Evolutionary conservation across 2,888 invertebrate species (phyloP).

Genomic region (Idaea dimidiata): DNA sequence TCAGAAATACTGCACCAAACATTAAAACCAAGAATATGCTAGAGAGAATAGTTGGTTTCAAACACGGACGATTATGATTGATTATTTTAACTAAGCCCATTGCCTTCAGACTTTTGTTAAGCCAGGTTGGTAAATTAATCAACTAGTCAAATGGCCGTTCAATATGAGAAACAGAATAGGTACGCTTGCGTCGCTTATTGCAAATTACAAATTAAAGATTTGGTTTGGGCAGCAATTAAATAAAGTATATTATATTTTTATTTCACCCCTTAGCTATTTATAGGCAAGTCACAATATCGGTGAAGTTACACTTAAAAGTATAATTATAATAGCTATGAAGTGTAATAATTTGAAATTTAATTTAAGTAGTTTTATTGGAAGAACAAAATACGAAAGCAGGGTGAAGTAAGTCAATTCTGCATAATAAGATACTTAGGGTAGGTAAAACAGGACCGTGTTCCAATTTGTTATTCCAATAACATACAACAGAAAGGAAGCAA

Average conservation of each 20-base stretch:
- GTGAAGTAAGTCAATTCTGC: background rate
- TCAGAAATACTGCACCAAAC: conserved; percentile 79
- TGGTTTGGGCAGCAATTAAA: conserved; percentile 53
- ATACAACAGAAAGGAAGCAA: background rate
- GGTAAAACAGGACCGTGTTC: background rate
- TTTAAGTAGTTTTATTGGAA: background rate
- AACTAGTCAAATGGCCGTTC: conserved; percentile 47
- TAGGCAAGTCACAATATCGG: conserved; percentile 11
- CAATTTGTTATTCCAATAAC: background rate
- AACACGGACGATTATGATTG: conserved; percentile 49
- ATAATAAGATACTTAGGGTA: background rate
- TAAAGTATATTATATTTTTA: conserved; percentile 18
- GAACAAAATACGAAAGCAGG: background rate
- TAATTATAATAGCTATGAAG: conserved; percentile 26
- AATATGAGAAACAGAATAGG: conserved; percentile 36
- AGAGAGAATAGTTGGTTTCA: conserved; percentile 59
- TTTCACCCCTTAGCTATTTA: conserved; percentile 41
- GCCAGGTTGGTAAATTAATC: conserved; percentile 42
- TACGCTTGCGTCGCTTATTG: conserved; percentile 34
- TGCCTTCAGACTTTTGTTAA: conserved; percentile 66
- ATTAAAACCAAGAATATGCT: conserved; percentile 74
- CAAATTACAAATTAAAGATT: conserved; percentile 30
- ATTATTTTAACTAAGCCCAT: conserved; percentile 72
- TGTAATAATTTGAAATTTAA: conserved; percentile 15
- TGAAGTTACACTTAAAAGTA: conserved; percentile 3